Conservation (phyloP, 2,888 invertebrate species). For the Eupithecia abbreviata region DNA sequence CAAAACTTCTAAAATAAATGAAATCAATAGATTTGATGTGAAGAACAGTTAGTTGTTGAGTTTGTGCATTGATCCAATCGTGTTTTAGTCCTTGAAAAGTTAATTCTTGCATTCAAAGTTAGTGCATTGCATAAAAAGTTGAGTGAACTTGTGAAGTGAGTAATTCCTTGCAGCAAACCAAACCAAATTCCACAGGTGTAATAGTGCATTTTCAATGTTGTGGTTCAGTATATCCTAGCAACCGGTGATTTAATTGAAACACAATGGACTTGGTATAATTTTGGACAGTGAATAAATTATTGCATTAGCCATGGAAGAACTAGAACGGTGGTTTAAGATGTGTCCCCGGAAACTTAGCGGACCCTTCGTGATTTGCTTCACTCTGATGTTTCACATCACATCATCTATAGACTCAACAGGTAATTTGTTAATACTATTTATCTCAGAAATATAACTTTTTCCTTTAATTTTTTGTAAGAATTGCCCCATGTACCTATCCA, state of each 20-base stretch:
- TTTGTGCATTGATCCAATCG: not conserved
- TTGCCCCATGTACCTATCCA: not conserved
- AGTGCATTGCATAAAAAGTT: conserved; percentile 66
- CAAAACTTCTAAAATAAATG: conserved; percentile 32
- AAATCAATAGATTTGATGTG: not conserved
- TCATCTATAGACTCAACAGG: conserved; percentile 66
- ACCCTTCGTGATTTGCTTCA: conserved; percentile 55
- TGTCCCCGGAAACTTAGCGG: conserved; percentile 58
- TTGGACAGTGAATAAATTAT: conserved; percentile 9
- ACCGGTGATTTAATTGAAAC: conserved; percentile 51
- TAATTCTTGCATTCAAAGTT: conserved; percentile 55
- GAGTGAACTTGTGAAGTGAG: conserved; percentile 74
- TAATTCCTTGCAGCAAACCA: conserved; percentile 57
- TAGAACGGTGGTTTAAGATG: conserved; percentile 77
- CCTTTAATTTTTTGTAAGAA: not conserved
- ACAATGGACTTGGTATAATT: conserved; percentile 30
- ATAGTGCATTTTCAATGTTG: conserved; percentile 66
- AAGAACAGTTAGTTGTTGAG: not conserved
- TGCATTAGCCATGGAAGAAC: conserved; percentile 70
- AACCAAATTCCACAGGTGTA: conserved; percentile 73
- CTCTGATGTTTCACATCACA: conserved; percentile 46
- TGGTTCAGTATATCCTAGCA: conserved; percentile 77
- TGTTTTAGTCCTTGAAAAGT: conserved; percentile 13
- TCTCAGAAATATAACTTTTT: not conserved
- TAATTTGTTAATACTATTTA: conserved; percentile 43